Evolutionary conservation across 2,113 vertebrate genomes (phyloP).

Genomic region (Clarias gariepinus): DNA sequence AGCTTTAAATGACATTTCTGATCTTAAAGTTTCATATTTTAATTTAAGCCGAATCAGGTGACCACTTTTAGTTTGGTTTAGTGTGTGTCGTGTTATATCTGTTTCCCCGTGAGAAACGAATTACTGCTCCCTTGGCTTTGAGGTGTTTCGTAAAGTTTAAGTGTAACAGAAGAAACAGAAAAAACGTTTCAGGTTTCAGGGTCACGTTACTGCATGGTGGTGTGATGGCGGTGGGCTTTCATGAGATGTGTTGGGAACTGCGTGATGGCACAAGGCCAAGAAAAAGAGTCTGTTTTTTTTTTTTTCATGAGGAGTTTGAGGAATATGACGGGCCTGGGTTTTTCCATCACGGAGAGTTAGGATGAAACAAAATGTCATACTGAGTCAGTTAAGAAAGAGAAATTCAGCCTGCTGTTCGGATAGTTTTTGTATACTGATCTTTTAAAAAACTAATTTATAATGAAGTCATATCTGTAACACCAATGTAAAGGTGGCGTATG

Average conservation of each 20-base stretch:
- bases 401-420: neutral
- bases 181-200: neutral
- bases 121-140: neutral
- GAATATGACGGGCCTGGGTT: neutral
- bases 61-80: neutral
- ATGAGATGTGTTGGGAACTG: conserved; percentile 6
- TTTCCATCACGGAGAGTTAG: neutral
- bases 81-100: neutral
- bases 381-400: neutral
- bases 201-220: neutral
- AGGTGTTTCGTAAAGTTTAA: neutral
- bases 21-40: neutral
- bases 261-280: conserved; percentile 37
- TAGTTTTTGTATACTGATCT: neutral
- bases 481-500: neutral
- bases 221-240: conserved; percentile 11
- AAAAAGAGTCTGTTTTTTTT: conserved; percentile 35
- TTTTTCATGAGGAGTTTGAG: neutral
- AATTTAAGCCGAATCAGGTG: neutral
- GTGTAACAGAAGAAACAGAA: conserved; percentile 7
- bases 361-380: neutral
- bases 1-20: neutral
- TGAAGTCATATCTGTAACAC: neutral
- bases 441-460: neutral
- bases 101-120: neutral